A percentile compares a stretch with the other conserved stretches of the same genome.
These are phyloP conservation scores for Panopea generosa DNA, from an alignment of 2,888 invertebrate species.

Conservation along the genomic window DNA sequence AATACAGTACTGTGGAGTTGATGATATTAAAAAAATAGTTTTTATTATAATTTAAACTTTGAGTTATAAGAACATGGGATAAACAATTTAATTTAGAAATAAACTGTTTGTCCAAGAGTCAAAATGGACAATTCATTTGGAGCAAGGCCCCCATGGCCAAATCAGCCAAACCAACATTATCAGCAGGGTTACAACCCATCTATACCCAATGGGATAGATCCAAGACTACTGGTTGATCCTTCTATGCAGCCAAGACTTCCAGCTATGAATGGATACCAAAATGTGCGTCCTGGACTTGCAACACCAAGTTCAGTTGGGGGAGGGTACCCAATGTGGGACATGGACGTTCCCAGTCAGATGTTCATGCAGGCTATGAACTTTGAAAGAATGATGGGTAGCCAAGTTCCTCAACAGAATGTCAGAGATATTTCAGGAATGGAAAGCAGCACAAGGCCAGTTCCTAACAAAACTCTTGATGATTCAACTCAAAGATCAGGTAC, in stretches of 20 bases:
- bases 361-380: constrained; percentile 74
- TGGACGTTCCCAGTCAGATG: constrained; percentile 67
- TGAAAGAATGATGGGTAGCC: constrained; percentile 54
- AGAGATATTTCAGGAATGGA: constrained; percentile 23
- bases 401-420: constrained; percentile 31
- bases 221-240: not conserved
- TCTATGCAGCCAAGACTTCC: constrained; percentile 21
- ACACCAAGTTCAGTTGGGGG: constrained; percentile 35
- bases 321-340: constrained; percentile 60
- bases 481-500: constrained; percentile 30
- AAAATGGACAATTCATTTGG: constrained; percentile 49
- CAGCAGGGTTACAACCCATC: constrained; percentile 4
- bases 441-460: not conserved
- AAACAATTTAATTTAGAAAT: not conserved
- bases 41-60: too few relatives aligned
- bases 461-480: constrained; percentile 19
- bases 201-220: not conserved
- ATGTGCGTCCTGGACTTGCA: constrained; percentile 12
- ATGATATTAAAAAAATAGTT: too few relatives aligned
- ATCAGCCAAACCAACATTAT: constrained; percentile 1
- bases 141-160: constrained; percentile 35
- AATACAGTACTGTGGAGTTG: too few relatives aligned
- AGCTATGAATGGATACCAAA: constrained; percentile 36
- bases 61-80: not conserved
- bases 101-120: not conserved